Evolutionary conservation across 2,113 vertebrate species (phyloP), one percentile per base, ranked within the genome.

Genomic region (Polypterus senegalus): DNA sequence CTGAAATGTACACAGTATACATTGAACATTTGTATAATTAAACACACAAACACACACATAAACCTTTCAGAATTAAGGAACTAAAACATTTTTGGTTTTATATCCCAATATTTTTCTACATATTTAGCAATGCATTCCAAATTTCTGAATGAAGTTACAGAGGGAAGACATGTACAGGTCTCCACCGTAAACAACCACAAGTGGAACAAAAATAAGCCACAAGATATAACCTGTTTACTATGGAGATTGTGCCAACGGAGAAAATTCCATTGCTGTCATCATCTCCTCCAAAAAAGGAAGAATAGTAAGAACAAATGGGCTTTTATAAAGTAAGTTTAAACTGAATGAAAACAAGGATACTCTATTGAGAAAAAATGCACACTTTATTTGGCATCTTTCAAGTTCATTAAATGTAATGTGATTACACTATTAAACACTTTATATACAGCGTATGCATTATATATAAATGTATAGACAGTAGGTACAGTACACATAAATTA

Each of bases 131-230:
- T 80, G 73, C 77, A 85, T 77, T 85, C 71, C 78, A 73, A 58
- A 74, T 27, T 71, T 64, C 69, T 83, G 76, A 82, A 82, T 77
- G 72, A 68, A 63, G 59, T 70, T 73, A 78, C 71, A 84, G 81
- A 83, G 73, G 71, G 74, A 73, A 75, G 79, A 83, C 78, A 56
- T 83, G 81, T 78, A 81, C 74, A 78, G 79, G 66, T 74, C 66
- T 65, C 65, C 72, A 77, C 67, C 45, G 85, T 74, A 83, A 86
- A 86, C 81, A 85, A 81, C 83, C 85, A 81, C 84, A 79, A 75
- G 76, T 74, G 81, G 81, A 86, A 84, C 79, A 83, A 79, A 77
- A 81, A 82, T 72, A 54, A 63, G 73, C 82, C 79, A 27, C 77
- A 76, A 77, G 83, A 81, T 84, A 80, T 73, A 73, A 84, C 77